phyloP scores from a whole-genome alignment of 2,888 invertebrate species.

The Macrosiphum euphorbiae region DNA sequence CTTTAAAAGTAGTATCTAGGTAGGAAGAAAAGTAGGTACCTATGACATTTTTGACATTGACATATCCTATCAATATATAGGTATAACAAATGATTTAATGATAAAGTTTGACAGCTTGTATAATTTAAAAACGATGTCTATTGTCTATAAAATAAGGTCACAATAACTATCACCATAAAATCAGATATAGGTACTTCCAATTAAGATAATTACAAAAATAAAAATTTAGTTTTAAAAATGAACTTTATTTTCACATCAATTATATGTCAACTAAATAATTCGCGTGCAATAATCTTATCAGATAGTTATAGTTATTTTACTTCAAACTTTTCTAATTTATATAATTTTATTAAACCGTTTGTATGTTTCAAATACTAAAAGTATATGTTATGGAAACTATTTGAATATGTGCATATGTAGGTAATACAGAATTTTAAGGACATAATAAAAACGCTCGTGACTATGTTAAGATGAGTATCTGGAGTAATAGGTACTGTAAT shows the following conservation, averaged over 20 bases:
- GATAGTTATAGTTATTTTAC: not conserved
- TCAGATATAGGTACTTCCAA: not conserved
- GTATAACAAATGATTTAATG: not conserved
- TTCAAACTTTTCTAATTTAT: not conserved
- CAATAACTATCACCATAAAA: not conserved
- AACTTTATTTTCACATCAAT: not conserved
- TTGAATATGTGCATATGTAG: not conserved
- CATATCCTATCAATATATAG: not conserved
- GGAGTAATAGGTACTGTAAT: not conserved
- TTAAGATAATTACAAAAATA: not conserved
- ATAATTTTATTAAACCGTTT: not conserved
- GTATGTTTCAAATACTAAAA: not conserved
- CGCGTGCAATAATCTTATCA: not conserved
- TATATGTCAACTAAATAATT: not conserved
- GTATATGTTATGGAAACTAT: not conserved
- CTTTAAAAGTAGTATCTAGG: not conserved
- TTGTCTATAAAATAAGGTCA: not conserved
- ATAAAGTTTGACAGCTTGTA: not conserved
- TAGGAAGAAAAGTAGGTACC: too few species aligned
- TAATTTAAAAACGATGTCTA: not conserved
- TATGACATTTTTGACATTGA: not conserved
- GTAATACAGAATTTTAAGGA: not conserved
- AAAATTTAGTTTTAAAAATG: not conserved
- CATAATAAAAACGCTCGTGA: not conserved
- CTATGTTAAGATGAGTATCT: not conserved